Evolutionary conservation across 2,113 vertebrate species (phyloP), one percentile per base, ranked within the genome.

Genomic region (Macrotus californicus): DNA sequence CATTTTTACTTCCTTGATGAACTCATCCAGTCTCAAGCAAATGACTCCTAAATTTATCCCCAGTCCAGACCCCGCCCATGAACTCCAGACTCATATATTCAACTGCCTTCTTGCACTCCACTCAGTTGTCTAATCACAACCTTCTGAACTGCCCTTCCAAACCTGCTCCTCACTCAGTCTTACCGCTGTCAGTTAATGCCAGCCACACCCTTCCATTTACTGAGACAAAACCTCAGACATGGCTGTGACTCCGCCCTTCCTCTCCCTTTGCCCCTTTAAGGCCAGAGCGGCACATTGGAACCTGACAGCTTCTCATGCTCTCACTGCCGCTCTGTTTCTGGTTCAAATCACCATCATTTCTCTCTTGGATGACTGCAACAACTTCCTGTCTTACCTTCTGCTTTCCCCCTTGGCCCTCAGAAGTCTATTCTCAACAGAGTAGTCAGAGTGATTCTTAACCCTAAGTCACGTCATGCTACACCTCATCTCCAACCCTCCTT

Each of bases 71-170:
- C 46, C 82, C 0, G 1, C 46, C 34, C 21, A n/a, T 95, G 66
- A 94, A 91, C 52, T 96, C 50, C 76, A 59, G 29, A 75, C 36
- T 89, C 67, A 88, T 82, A 75, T 36, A 94, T 79, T 79, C 69
- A 34, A 18, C 24, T 59, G 48, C 31, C 36, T 80, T 31, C 46
- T 54, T 77, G 29, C 61, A 41, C 31, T 36, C 6, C 13, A 15
- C 41, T 77, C 14, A 0, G 16, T 16, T 67, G 29, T 86, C 39
- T 69, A 26, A 54, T 4, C 43, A n/a, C 0, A 8, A n/a, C 24
- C 34, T 87, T 39, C 26, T 9, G 13, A 83, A 61, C 21, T 3
- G 26, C n/a, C 66, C 61, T 89, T 54, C 10, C 24, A 56, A 24
- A 36, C 8, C 14, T 14, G 7, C 16, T 9, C 48, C 29, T 52